Evolutionary conservation across 2,888 invertebrate species (phyloP), one percentile per base, ranked within the genome.

Genomic region (Heterodera filipjevi): DNA sequence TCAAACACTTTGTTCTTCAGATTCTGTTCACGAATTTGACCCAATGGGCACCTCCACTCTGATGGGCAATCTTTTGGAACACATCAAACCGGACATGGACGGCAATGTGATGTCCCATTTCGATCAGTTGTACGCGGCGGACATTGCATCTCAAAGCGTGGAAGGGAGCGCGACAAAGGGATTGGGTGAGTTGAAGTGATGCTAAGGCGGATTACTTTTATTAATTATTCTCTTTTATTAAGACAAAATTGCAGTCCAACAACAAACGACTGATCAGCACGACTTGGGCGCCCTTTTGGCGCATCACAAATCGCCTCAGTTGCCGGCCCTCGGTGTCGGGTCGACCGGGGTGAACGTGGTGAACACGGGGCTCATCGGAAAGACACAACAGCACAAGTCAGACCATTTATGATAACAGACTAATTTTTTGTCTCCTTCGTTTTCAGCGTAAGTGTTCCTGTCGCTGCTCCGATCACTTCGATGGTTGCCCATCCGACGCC

Each of bases 31-130:
- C 66, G 75, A 59, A 32, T 75, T 66, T 39, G 75, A 75, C 27
- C 66, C 39, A 75, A 73, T 73, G 35, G 49, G 44, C 27, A 39
- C 59, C 14, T 44, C 75, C 19, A 66, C 22, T 64, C 32, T 75
- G 22, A 75, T 75, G 66, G 75, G 75, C 46, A 75, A 66, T 19
- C 59, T 75, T 19, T 22, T 75, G 46, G 75, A 75, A 30, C 75
- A 75, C 27, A 75, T 75, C 44, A 75, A 75, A 33, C 30, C 75
- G 3, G 75, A 75, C 39, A 68, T 75, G 30, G 75, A 75, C 68
- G 66, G 66, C 30, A 32, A 44, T 46, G 27, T 59, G 22, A 1
- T 75, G 66, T 33, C 75, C 10, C 66, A 75, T 12, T 75, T 75
- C 35, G 75, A 66, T 19, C 75, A 75, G n/a, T 22, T 75, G 16